Base-by-base conservation (phyloP, 35 echinoderm and acorn worm species). In the Diadema setosum region DNA sequence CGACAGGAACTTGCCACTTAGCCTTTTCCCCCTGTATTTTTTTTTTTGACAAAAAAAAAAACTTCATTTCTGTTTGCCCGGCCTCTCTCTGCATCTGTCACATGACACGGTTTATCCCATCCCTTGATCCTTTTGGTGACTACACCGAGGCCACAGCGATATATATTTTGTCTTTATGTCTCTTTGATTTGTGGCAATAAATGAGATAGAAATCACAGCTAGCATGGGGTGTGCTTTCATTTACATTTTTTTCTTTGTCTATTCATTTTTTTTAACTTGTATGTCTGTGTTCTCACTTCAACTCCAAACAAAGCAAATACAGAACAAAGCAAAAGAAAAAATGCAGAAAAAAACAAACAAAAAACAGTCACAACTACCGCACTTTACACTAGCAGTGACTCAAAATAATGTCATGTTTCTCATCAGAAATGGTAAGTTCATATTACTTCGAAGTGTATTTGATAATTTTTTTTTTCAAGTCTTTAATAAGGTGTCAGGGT, bases 1-100 rank as follows among this genome's bases (percentile, higher is more conserved):
- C 37, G 40, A 44, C 73, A 78, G 73, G 73, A 78, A 78, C 73
- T 78, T 41, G 40, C 73, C 73, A 78, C 73, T 78, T 78, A 78
- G 40, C 73, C 21, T 52, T 52, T 52, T 9, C n/a, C 61, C 63
- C 37, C 30, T 67, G 30, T 67, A 34, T 67, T 33, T 16, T 33
- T 67, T 12, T 67, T 67, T 33, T 67, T 29, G 25, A 14, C 27
- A 78, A 73, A 67, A 67, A 78, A 78, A 18, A 41, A 41, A 44
- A 78, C 30, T 42, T 42, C 6, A n/a, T n/a, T n/a, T n/a, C n/a
- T n/a, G n/a, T n/a, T 78, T 78, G 40, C 73, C 44, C 34, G 73
- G 35, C 73, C 44, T 36, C 73, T 36, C 7, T 44, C 73, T 78
- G 27, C 40, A 78, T 78, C 40, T 42, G 73, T 78, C 36, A 78